Percentiles rank a stretch among this genome's conserved stretches.
phyloP scores from a whole-genome alignment of 2,113 vertebrate species.

The Neolamprologus tretocephalus region DNA sequence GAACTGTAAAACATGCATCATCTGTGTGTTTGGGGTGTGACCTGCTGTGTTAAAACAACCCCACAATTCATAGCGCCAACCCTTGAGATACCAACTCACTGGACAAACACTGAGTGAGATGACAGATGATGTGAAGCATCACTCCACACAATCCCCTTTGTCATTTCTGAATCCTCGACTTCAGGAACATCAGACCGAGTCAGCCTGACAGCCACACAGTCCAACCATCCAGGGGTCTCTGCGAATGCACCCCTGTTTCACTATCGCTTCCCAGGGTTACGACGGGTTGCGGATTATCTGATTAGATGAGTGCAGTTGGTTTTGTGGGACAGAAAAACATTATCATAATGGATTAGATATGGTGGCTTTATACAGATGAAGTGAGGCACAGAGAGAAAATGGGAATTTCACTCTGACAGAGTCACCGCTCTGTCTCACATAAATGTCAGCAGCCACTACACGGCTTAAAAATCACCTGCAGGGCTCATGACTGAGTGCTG shows the following conservation, averaged over 20 bases:
- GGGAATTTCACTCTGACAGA: not conserved
- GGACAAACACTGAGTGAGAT: not conserved
- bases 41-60: not conserved
- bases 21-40: not conserved
- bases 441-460: not conserved
- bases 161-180: not conserved
- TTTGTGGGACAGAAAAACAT: not conserved
- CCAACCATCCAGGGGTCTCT: not conserved
- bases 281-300: not conserved
- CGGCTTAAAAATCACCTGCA: not conserved
- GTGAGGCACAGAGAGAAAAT: not conserved
- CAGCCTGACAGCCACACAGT: not conserved
- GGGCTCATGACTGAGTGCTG: no score
- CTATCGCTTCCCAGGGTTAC: not conserved
- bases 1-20: not conserved
- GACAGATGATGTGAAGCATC: not conserved
- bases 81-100: not conserved
- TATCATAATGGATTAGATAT: constrained; percentile 3
- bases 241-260: not conserved
- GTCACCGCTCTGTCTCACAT: not conserved
- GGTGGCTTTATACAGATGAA: not conserved
- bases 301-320: not conserved
- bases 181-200: not conserved
- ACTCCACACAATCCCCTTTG: not conserved
- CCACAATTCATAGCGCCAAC: not conserved